A percentile compares a stretch with the other conserved stretches of the same genome.
Conservation (phyloP, 2,888 invertebrate species). For the Cecidostiba fungosa region DNA sequence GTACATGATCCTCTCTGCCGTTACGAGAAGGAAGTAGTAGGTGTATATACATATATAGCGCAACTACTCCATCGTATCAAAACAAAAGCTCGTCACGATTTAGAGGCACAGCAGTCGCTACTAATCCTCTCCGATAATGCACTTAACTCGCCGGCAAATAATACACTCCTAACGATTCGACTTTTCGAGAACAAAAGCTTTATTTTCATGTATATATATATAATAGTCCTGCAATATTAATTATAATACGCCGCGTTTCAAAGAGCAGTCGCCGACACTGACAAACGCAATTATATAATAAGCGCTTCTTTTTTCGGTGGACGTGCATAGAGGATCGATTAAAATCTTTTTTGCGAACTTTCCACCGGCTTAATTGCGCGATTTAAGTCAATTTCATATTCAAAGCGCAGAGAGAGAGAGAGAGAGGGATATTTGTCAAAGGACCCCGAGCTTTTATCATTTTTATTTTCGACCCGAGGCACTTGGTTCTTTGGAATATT, state of each 20-base stretch:
- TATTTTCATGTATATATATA: background rate
- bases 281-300: no score
- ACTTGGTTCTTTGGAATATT: background rate
- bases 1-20: conserved; percentile 37
- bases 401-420: background rate
- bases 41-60: background rate
- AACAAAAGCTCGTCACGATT: conserved; percentile 56
- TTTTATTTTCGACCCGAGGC: background rate
- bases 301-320: no score
- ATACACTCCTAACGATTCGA: conserved; percentile 51
- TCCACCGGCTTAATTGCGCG: background rate
- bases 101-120: background rate
- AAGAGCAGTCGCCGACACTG: background rate
- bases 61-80: conserved; percentile 26
- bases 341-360: background rate
- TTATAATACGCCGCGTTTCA: background rate
- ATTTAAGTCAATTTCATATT: background rate
- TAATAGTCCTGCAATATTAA: no score
- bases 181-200: background rate
- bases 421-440: background rate
- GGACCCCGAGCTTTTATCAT: background rate
- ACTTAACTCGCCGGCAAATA: conserved; percentile 44
- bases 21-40: conserved; percentile 19
- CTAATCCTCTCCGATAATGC: conserved; percentile 44
- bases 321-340: background rate